These are phyloP conservation scores for Callaeas wilsoni DNA, from an alignment of 2,113 vertebrate genomes.

Conservation along the genomic window DNA sequence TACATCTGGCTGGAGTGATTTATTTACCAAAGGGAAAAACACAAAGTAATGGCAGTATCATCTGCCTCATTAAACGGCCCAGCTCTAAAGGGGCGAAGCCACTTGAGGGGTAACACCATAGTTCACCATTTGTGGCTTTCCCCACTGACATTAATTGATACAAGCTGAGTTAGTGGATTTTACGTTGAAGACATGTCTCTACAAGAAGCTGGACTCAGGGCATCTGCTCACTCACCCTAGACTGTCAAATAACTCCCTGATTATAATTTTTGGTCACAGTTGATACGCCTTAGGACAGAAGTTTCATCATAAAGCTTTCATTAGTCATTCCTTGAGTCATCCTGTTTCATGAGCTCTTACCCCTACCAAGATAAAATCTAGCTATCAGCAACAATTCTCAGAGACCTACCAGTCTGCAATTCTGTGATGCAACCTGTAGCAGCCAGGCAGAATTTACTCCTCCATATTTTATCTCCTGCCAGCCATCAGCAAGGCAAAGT, in stretches of 20 bases:
- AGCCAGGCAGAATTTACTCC: not conserved
- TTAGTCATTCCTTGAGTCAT: not conserved
- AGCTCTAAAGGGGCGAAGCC: not conserved
- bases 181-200: not conserved
- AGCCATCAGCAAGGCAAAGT: constrained; percentile 21
- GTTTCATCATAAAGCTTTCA: not conserved
- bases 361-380: not conserved
- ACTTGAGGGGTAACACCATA: not conserved
- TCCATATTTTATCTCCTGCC: constrained; percentile 27
- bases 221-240: not conserved
- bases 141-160: not conserved
- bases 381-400: not conserved
- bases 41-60: not conserved
- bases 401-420: not conserved
- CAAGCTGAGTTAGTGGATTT: not conserved
- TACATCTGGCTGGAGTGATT: not conserved
- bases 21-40: not conserved
- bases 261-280: not conserved
- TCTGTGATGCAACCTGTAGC: constrained; percentile 4
- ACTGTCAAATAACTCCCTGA: not conserved
- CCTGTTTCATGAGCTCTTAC: not conserved
- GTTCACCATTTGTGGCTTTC: not conserved
- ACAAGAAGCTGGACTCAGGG: not conserved
- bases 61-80: not conserved
- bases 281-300: not conserved